These are phyloP conservation scores for Ophion ventricosus DNA, from an alignment of 2,888 invertebrate genomes.

Conservation along the genomic window DNA sequence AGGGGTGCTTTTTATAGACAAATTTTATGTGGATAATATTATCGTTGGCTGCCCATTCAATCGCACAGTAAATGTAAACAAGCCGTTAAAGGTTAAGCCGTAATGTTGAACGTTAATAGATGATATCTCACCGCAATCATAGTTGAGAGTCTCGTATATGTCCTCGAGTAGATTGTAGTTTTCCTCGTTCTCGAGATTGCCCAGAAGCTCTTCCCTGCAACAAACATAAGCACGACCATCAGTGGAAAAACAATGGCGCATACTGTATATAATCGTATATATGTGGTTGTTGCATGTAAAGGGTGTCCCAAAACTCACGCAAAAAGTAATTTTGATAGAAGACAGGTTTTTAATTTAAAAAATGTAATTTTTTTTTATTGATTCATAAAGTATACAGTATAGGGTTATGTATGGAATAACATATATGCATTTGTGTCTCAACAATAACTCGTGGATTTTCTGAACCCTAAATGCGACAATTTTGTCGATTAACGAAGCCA, in stretches of 20 bases:
- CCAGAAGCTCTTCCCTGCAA: conserved; percentile 87
- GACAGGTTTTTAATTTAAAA: too few species aligned
- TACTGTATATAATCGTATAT: background rate
- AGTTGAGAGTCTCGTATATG: conserved; percentile 88
- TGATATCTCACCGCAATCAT: conserved; percentile 86
- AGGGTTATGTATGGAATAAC: too few species aligned
- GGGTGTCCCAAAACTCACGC: too few species aligned
- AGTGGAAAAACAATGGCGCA: background rate
- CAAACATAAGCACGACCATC: conserved; percentile 69
- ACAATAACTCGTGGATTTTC: too few species aligned
- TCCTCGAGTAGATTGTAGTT: conserved; percentile 90
- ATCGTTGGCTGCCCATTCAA: background rate
- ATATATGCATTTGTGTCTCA: too few species aligned
- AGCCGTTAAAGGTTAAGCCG: background rate
- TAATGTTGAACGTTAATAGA: background rate
- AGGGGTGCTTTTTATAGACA: background rate
- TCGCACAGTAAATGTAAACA: background rate
- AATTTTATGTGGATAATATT: conserved; percentile 1
- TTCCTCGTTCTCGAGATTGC: conserved; percentile 86
- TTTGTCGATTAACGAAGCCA: too few species aligned
- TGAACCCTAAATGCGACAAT: too few species aligned
- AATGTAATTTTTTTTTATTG: too few species aligned
- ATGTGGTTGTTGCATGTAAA: background rate
- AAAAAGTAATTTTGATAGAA: too few species aligned
- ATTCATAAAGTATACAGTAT: too few species aligned